Conservation (phyloP, 2,797 vertebrate species). For the Percopsis omiscomaycus region DNA sequence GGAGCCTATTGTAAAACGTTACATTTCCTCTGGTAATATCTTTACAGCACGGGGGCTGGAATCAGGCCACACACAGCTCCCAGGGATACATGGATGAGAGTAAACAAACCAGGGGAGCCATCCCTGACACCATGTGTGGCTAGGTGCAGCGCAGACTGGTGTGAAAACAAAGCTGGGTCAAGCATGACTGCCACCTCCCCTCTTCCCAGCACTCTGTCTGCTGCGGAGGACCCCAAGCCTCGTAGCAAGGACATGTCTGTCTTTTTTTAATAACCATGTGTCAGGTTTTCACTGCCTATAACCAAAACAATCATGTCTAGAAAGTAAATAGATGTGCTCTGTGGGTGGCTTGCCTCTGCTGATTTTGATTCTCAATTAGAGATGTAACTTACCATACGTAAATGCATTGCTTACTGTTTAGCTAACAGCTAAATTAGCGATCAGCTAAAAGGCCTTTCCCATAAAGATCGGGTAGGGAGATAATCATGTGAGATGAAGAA, state of each 20-base stretch:
- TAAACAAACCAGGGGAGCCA: slow-evolving; percentile 84
- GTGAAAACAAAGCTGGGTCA: slow-evolving; percentile 60
- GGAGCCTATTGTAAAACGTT: slow-evolving; percentile 68
- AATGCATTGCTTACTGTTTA: too few relatives aligned
- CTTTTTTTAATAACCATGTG: neutral
- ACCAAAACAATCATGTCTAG: neutral
- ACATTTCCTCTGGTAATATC: slow-evolving; percentile 74
- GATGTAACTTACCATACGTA: neutral
- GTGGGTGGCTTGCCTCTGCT: neutral
- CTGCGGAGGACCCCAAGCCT: slow-evolving; percentile 17
- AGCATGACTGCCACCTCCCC: slow-evolving; percentile 55
- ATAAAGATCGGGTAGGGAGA: neutral
- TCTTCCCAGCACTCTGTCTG: slow-evolving; percentile 34
- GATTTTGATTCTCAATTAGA: neutral
- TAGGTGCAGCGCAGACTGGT: slow-evolving; percentile 63
- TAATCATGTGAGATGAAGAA: slow-evolving; percentile 6
- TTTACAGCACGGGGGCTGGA: slow-evolving; percentile 76
- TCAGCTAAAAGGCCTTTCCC: too few relatives aligned
- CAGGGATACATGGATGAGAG: slow-evolving; percentile 77
- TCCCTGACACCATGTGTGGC: slow-evolving; percentile 76
- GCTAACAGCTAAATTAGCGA: too few relatives aligned
- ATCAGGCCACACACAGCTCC: slow-evolving; percentile 83
- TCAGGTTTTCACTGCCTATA: neutral
- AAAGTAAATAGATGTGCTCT: slow-evolving; percentile 1
- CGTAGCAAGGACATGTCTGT: slow-evolving; percentile 18